A percentile compares a stretch with the other conserved stretches of the same genome.
Evolutionary conservation across 2,113 vertebrate genomes (phyloP).

Genomic region (Heteronetta atricapilla): DNA sequence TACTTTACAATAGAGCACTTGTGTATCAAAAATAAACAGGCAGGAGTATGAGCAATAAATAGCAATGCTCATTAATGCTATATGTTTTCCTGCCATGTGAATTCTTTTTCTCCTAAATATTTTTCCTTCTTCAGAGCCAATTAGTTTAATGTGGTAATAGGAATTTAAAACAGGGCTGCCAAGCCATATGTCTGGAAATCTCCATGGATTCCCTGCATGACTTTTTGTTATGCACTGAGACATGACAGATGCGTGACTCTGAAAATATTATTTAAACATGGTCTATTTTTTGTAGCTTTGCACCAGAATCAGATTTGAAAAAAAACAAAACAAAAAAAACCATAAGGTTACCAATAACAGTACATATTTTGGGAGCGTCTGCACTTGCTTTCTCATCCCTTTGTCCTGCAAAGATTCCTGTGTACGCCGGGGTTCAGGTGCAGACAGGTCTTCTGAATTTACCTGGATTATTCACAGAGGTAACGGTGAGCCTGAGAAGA

Average conservation of each 20-base stretch:
- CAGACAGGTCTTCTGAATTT: not conserved
- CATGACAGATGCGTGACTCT: constrained; percentile 59
- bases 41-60: not conserved
- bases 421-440: not conserved
- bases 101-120: constrained; percentile 22
- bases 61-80: not conserved
- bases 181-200: constrained; percentile 21
- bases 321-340: not conserved
- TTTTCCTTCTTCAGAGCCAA: constrained; percentile 39
- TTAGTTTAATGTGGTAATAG: constrained; percentile 16
- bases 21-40: not conserved
- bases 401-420: not conserved
- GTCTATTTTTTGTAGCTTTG: not conserved
- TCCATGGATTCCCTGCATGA: not conserved
- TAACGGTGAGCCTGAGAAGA: not conserved
- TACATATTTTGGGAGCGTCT: not conserved
- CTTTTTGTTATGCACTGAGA: not conserved
- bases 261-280: constrained; percentile 15
- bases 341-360: not conserved
- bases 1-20: not conserved
- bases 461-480: not conserved
- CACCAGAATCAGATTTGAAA: not conserved
- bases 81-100: not conserved
- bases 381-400: not conserved
- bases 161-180: constrained; percentile 23